These are phyloP conservation scores for Halcyon chelicuti DNA, from an alignment of 2,797 vertebrate genomes.

Conservation along the genomic window DNA sequence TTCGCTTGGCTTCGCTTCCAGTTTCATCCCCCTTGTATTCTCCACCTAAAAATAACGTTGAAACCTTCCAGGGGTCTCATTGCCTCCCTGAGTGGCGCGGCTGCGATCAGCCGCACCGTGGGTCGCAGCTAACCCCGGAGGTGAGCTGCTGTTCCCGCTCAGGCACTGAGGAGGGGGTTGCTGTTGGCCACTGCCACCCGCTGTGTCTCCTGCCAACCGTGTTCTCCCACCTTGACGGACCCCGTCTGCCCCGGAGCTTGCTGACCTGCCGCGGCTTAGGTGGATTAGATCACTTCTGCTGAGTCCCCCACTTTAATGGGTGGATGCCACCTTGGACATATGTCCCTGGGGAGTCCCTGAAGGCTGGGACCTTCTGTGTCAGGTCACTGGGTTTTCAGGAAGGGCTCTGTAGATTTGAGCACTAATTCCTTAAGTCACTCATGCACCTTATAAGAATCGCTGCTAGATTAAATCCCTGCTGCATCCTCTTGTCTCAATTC, in stretches of 20 bases:
- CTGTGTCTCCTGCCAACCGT: rapidly evolving
- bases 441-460: neutral
- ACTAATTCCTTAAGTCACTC: slow-evolving; percentile 18
- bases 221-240: neutral
- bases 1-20: neutral
- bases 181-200: neutral
- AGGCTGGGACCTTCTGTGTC: neutral
- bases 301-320: neutral
- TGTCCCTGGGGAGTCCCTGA: neutral
- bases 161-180: neutral
- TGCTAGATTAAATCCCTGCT: neutral
- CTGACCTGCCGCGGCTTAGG: neutral
- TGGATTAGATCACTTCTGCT: neutral
- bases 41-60: neutral
- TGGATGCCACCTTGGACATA: neutral
- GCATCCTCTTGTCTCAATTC: neutral
- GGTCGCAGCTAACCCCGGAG: rapidly evolving
- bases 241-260: neutral
- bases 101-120: rapidly evolving
- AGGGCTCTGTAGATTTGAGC: neutral
- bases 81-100: rapidly evolving
- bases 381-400: slow-evolving; percentile 29
- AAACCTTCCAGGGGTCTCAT: neutral
- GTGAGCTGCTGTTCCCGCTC: rapidly evolving
- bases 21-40: neutral